Evolutionary conservation across 2,888 invertebrate species (phyloP), one percentile per base, ranked within the genome.

Genomic region (Sycophila texana): DNA sequence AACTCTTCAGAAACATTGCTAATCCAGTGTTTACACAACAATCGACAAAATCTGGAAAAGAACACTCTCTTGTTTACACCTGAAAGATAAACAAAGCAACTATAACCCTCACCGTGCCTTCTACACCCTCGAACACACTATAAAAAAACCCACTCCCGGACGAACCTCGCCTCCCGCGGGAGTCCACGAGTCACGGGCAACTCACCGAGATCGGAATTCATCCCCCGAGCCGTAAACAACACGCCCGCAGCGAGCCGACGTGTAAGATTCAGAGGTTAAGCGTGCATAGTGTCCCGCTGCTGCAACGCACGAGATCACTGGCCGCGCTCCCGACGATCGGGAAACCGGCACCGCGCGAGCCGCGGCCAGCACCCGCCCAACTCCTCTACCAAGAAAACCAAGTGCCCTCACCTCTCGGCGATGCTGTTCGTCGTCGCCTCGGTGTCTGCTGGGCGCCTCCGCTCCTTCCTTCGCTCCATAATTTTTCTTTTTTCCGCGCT

Each of bases 211-310:
- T 63, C 18, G 39, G 22, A 77, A 73, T 60, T 60, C 73, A 73
- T 77, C 57, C 63, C 65, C 58, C 39, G 14, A 51, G 12, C 16
- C 49, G 79, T 79, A 79, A 79, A 79, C 79, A 79, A 79, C 26
- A 26, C 18, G 57, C 16, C 14, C 13, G 63, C 63, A 18, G 20
- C 47, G 30, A 63, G 68, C 49, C 74, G 66, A 75, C 66, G 75
- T 75, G 66, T 76, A 75, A 79, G 67, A 79, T 72, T 53, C 30
- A 73, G 66, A 79, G 79, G 79, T 79, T 79, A 79, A 76, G 75
- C 79, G 79, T 61, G 70, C 53, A 67, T 18, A 13, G 49, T 53
- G 49, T 75, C 74, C 16, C 74, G 16, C 47, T 39, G 39, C 39
- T 39, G 39, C 39, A 39, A 39, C 39, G 39, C 10, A 10, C 39